Evolutionary conservation across 2,797 vertebrate genomes (phyloP).

Genomic region (Gambusia yucatana): DNA sequence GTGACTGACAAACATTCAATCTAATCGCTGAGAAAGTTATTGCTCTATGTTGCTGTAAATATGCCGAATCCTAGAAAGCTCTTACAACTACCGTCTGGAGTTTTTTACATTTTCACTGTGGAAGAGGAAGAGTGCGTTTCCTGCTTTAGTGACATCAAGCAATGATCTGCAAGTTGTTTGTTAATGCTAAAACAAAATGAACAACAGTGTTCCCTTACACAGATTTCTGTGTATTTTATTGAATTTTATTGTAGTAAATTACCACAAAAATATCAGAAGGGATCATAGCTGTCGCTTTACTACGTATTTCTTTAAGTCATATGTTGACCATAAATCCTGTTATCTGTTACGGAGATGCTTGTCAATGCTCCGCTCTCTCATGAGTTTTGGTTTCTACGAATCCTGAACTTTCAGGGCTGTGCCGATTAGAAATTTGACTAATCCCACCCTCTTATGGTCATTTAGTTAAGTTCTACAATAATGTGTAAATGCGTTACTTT

Average conservation of each 20-base stretch:
- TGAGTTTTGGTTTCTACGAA: not conserved
- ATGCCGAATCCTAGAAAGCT: not conserved
- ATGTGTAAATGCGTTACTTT: not conserved
- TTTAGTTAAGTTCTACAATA: not conserved
- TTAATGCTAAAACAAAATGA: not conserved
- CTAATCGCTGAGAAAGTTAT: not conserved
- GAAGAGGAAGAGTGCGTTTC: not conserved
- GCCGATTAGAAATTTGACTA: not conserved
- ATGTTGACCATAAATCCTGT: not conserved
- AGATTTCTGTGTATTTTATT: not conserved
- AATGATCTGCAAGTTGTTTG: not conserved
- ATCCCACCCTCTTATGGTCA: not conserved
- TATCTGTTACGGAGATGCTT: not conserved
- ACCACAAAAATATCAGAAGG: not conserved
- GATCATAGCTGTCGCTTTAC: not conserved
- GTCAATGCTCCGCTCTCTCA: not conserved
- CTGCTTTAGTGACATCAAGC: not conserved
- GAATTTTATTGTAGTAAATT: not conserved
- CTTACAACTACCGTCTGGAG: not conserved
- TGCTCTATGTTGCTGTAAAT: not conserved
- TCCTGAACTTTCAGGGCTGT: not conserved
- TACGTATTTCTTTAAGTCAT: not conserved
- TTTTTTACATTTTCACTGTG: not conserved
- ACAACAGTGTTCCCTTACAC: not conserved
- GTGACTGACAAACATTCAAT: constrained; percentile 18